A percentile compares a stretch with the other conserved stretches of the same genome.
Evolutionary conservation across 2,797 vertebrate genomes (phyloP).

Genomic region (Sphenopsis melanotis): DNA sequence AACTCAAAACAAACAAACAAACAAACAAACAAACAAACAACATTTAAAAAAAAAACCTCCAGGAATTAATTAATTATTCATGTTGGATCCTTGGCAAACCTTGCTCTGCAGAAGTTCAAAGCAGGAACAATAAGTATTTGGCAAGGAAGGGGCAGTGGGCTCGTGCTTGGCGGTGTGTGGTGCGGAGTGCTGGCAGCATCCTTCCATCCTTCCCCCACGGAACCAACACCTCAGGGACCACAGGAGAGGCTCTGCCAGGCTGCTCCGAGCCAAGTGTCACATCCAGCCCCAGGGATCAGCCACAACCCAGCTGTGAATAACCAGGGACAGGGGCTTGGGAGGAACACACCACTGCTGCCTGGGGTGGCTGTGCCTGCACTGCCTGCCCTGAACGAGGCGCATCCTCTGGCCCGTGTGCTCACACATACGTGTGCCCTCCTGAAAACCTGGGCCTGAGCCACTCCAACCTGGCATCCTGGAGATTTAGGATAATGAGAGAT

Average conservation of each 20-base stretch:
- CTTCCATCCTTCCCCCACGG: fast-evolving
- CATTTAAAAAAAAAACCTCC: background rate
- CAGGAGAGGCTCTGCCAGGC: background rate
- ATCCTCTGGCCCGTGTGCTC: fast-evolving
- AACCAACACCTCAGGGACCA: background rate
- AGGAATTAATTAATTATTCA: constrained; percentile 65
- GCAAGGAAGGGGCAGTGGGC: background rate
- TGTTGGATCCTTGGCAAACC: constrained; percentile 43
- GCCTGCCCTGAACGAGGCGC: fast-evolving
- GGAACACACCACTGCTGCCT: background rate
- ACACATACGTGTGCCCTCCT: background rate
- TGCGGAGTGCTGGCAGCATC: background rate
- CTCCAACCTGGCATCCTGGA: background rate
- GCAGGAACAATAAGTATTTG: constrained; percentile 54
- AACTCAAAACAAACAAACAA: background rate
- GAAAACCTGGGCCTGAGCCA: background rate
- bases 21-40: background rate
- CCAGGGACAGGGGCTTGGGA: background rate
- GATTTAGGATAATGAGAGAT: constrained; percentile 31
- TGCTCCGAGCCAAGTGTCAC: background rate
- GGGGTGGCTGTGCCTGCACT: fast-evolving
- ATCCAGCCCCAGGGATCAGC: background rate
- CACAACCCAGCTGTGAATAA: background rate
- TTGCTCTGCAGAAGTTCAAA: constrained; percentile 33
- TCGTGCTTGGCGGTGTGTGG: background rate